Evolutionary conservation across 2,797 vertebrate species (phyloP), one percentile per base, ranked within the genome.

Genomic region (Eulemur coronatus): DNA sequence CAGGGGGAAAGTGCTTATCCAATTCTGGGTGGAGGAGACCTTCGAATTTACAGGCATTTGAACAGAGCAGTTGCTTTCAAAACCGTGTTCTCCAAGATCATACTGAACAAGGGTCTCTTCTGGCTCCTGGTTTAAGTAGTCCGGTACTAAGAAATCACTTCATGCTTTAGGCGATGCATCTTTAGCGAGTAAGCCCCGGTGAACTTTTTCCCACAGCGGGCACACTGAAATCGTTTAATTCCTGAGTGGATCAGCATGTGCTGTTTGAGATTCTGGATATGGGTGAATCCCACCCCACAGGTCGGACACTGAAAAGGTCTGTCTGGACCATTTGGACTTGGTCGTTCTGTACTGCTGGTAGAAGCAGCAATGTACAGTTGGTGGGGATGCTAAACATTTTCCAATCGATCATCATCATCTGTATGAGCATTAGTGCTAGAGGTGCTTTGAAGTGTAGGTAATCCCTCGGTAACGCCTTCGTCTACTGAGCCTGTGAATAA

Each of bases 151-250:
- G 99, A 99, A 99, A 99, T 99, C 99, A 99, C 99, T 99, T 99
- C 99, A 99, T 99, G 99, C 99, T 99, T 99, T 99, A 99, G 99
- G 99, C 99, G 99, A 98, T 99, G 99, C 99, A 99, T 99, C 99
- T 99, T 99, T 99, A 99, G 99, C 98, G 99, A 99, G 99, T 99
- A 99, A 99, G 99, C 99, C 99, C 99, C 99, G 99, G 99, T 99
- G 99, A 99, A 99, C 99, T 99, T 99, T 99, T 99, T 99, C 99
- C 99, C 99, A 99, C 99, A 99, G 99, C 99, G 99, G 99, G 99
- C 99, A 98, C 99, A 99, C 99, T 99, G 99, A 99, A 99, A 99
- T 98, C 99, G 99, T 99, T 99, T 99, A 99, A 99, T 99, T 99
- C 99, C 99, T 99, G 99, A 99, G 99, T 99, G 99, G 99, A 99